Base-by-base conservation (phyloP, 2,888 invertebrate species). In the Drosophila conformis region DNA sequence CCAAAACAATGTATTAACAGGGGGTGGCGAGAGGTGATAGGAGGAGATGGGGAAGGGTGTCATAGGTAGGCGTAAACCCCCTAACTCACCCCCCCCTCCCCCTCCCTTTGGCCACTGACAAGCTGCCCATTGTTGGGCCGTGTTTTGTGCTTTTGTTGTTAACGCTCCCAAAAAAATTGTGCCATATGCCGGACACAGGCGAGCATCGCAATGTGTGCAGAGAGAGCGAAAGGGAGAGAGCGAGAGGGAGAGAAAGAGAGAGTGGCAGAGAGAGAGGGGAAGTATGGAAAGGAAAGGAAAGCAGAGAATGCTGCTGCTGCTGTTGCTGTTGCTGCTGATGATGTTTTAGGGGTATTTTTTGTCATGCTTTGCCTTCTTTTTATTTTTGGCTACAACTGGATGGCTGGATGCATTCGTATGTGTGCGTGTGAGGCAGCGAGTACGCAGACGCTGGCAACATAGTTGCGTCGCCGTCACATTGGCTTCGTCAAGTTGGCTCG, bases 141-240 rank as follows among this genome's bases (percentile, higher is more conserved):
- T 76, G 84, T 73, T 87, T 85, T 87, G 78, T 82, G 73, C 73
- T 84, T 85, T 85, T 85, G 87, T 85, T 85, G 87, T 89, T 80
- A 56, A 57, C 71, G 67, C 68, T 75, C 56, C 69, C 69, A 78
- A 71, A 82, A 83, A 85, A 85, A 89, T 85, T 85, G 89, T 85
- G 85, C 89, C 85, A 85, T 85, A 89, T 89, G 89, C 84, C 69
- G 80, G 84, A 82, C 84, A 66, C 69, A 64, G 73, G 64, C 72
- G 53, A 52, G 56, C 78, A 82, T 83, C 73, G 85, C 87, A 82
- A 84, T 83, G 82, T 56, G 11, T 25, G 80, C 62, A 29, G n/a
- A 61, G 61, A 49, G 49, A 52, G 59, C 21, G 51, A 56, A 63
- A 53, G 51, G 15, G 66, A 74, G n/a, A 56, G 42, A 42, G 61